Percentiles rank a stretch among this genome's conserved stretches.
Conservation (phyloP, 1,140 invertebrate genomes). For the Aphelenchoides besseyi region DNA sequence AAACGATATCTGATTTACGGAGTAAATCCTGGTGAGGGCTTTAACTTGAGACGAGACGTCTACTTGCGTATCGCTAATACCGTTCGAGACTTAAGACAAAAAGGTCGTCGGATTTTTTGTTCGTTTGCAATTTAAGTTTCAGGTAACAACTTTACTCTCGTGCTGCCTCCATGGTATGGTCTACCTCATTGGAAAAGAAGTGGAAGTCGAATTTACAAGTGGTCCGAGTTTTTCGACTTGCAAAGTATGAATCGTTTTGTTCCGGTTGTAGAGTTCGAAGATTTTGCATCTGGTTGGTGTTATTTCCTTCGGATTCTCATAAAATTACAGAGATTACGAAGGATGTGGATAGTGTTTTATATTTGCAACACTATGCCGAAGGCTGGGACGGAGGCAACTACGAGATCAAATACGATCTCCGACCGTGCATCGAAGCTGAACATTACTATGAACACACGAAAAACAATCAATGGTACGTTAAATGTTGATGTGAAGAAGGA, state of each 20-base stretch:
- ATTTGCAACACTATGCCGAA: constrained; percentile 80
- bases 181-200: constrained; percentile 81
- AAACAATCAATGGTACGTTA: constrained; percentile 51
- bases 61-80: constrained; percentile 85
- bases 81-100: constrained; percentile 69
- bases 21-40: constrained; percentile 86
- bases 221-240: constrained; percentile 83
- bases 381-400: constrained; percentile 78
- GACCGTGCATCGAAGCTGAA: constrained; percentile 64
- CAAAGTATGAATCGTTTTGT: constrained; percentile 74
- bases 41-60: constrained; percentile 91
- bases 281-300: constrained; percentile 67
- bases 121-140: constrained; percentile 24
- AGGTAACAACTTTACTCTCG: constrained; percentile 65
- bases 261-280: constrained; percentile 81
- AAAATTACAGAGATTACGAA: constrained; percentile 65
- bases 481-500: too few species aligned
- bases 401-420: constrained; percentile 75
- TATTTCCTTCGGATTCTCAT: constrained; percentile 34
- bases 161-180: constrained; percentile 83
- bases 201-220: constrained; percentile 68
- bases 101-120: too few species aligned
- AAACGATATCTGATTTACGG: constrained; percentile 19
- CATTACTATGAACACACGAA: constrained; percentile 59
- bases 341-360: constrained; percentile 73